A percentile compares a stretch with the other conserved stretches of the same genome.
Evolutionary conservation across 1,140 invertebrate genomes (phyloP).

Genomic region (Euura lappo): DNA sequence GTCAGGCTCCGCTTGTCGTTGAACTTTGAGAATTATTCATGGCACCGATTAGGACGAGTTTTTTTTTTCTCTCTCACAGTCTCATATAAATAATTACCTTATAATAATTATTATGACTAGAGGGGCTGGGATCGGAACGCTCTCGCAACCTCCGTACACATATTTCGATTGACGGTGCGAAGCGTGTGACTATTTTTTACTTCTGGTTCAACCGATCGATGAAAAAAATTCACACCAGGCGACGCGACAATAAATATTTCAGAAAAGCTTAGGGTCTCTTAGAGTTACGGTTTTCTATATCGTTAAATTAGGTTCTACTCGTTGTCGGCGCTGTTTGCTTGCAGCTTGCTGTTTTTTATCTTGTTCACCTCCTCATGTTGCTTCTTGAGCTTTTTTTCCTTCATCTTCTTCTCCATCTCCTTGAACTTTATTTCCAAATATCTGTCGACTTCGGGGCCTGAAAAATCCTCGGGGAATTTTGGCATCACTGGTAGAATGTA

Average conservation of each 20-base stretch:
- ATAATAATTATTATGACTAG: conserved; percentile 42
- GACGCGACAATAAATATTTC: conserved; percentile 14
- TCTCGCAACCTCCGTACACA: conserved; percentile 30
- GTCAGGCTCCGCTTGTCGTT: neutral
- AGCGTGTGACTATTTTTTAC: no score
- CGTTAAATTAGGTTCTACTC: no score
- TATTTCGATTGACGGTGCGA: no score
- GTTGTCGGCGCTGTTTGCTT: no score
- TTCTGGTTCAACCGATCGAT: neutral
- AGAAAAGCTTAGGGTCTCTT: conserved; percentile 16
- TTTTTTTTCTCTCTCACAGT: conserved; percentile 16
- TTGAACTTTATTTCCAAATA: conserved; percentile 82
- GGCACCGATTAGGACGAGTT: conserved; percentile 22
- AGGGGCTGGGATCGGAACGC: conserved; percentile 26
- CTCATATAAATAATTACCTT: conserved; percentile 33
- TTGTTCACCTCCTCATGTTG: conserved; percentile 48
- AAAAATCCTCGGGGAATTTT: conserved; percentile 87
- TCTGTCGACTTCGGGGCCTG: conserved; percentile 82
- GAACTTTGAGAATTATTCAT: conserved; percentile 17
- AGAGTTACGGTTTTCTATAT: conserved; percentile 8
- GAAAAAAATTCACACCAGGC: neutral
- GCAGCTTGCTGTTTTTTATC: conserved; percentile 36
- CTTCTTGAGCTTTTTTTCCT: conserved; percentile 56
- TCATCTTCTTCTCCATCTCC: conserved; percentile 81
- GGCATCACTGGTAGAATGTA: conserved; percentile 84